Conservation (phyloP, 1,140 invertebrate genomes). For the Panulirus ornatus region DNA sequence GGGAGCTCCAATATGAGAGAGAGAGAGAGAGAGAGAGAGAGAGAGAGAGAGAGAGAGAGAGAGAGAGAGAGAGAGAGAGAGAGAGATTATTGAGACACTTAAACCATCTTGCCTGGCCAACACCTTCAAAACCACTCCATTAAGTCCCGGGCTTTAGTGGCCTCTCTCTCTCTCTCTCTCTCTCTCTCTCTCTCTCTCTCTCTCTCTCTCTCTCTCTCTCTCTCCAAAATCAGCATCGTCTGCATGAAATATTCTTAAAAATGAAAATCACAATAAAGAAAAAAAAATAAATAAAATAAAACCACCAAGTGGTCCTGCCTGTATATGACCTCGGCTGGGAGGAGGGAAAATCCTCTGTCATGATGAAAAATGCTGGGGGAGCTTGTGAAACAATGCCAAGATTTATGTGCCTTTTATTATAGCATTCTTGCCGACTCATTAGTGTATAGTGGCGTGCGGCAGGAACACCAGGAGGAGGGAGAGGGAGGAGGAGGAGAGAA, state of each 20-base stretch:
- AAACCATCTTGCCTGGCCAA: neutral
- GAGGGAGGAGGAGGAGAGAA: neutral
- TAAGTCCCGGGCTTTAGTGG: too few species aligned
- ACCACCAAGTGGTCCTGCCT: neutral
- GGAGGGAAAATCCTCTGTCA: conserved; percentile 35
- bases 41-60: neutral
- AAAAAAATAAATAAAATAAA: neutral
- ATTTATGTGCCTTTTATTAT: conserved; percentile 49
- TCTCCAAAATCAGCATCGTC: neutral
- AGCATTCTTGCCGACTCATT: conserved; percentile 49
- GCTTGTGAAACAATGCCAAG: conserved; percentile 43
- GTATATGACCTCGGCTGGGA: neutral
- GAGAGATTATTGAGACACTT: neutral
- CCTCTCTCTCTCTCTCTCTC: neutral
- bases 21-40: neutral
- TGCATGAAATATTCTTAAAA: neutral
- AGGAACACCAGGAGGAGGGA: neutral
- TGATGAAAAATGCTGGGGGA: conserved; percentile 34
- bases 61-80: conserved; percentile 9
- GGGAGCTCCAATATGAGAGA: neutral
- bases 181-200: neutral
- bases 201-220: neutral
- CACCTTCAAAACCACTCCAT: neutral
- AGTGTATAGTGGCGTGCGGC: conserved; percentile 27
- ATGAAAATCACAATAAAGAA: neutral